Evolutionary conservation across 2,113 vertebrate genomes (phyloP), one percentile per base, ranked within the genome.

Genomic region (Gallinago undulata): DNA sequence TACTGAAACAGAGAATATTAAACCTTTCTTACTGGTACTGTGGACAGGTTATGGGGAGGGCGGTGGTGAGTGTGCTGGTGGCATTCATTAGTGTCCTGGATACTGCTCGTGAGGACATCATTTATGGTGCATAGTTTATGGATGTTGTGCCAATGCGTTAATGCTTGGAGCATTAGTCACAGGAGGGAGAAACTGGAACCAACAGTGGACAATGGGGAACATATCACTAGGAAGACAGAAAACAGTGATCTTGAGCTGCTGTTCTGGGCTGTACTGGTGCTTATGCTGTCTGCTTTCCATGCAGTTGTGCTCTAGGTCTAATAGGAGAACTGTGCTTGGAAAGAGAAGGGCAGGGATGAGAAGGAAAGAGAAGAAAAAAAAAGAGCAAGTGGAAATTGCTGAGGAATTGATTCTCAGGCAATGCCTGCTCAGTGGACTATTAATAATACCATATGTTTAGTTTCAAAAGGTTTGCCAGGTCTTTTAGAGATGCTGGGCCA

Each of bases 121-220:
- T 8, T 55, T n/a, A 2, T n/a, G 74, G 33, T 31, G 25, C 10
- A 1, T 3, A 1, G 23, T 24, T 45, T n/a, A 4, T 53, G 63
- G 70, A 5, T 51, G 53, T 15, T 1, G 5, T 55, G 64, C 24
- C 1, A 2, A 1, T 16, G 30, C n/a, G 15, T 57, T 77, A 43
- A 22, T 24, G 24, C 81, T 53, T 0, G 0, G n/a, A 72, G 16
- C n/a, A 5, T 27, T 25, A 35, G n/a, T 13, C 13, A 45, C n/a
- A 55, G 64, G 24, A 88, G 14, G 18, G 48, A 70, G 57, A 56
- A 93, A 87, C 55, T 83, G 87, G 45, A 57, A 37, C 13, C 41
- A 50, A 73, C n/a, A 67, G 45, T 7, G 59, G 48, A 9, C 43
- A 33, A 35, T 11, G 39, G 50, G 56, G 66, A 78, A 15, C 37